Evolutionary conservation across 2,888 invertebrate genomes (phyloP).

Genomic region (Adela reaumurella): DNA sequence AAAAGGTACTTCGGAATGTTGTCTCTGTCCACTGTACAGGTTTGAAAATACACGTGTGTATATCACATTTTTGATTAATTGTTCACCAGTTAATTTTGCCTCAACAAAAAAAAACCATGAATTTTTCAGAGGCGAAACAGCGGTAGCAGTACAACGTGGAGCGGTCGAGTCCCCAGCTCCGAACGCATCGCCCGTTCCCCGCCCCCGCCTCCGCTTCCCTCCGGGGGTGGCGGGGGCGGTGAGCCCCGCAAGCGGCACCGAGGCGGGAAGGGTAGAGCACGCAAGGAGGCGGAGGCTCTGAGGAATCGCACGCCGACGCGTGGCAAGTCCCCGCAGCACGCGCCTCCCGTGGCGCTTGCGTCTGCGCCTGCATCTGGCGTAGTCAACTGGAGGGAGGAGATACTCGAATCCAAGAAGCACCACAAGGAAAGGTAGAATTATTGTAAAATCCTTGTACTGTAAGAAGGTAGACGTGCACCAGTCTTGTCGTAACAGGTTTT

Average conservation of each 20-base stretch:
- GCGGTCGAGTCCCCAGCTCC: slow-evolving; percentile 26
- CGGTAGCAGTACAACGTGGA: slow-evolving; percentile 26
- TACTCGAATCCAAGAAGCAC: slow-evolving; percentile 39
- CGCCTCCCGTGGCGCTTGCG: slow-evolving; percentile 17
- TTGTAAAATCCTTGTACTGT: not conserved
- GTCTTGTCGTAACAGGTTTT: too few species aligned
- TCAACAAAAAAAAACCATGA: not conserved
- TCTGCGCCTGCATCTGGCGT: slow-evolving; percentile 23
- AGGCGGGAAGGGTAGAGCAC: slow-evolving; percentile 17
- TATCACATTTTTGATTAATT: too few species aligned
- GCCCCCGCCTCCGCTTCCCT: slow-evolving; percentile 13
- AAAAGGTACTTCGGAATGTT: too few species aligned
- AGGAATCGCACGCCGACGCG: slow-evolving; percentile 8
- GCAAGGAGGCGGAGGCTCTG: slow-evolving; percentile 17
- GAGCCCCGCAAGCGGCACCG: slow-evolving; percentile 15
- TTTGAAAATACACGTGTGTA: too few species aligned
- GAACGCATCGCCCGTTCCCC: slow-evolving; percentile 33
- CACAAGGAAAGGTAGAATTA: slow-evolving; percentile 27
- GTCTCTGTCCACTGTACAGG: too few species aligned
- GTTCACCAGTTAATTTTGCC: too few species aligned
- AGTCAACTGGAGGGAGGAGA: slow-evolving; percentile 47
- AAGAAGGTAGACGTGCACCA: too few species aligned
- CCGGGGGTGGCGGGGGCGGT: slow-evolving; percentile 3
- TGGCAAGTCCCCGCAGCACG: slow-evolving; percentile 10
- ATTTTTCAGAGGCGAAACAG: slow-evolving; percentile 27